Percentiles rank a stretch among this genome's conserved stretches.
phyloP scores from a whole-genome alignment of 2,888 invertebrate genomes.

The Stramonita haemastoma region DNA sequence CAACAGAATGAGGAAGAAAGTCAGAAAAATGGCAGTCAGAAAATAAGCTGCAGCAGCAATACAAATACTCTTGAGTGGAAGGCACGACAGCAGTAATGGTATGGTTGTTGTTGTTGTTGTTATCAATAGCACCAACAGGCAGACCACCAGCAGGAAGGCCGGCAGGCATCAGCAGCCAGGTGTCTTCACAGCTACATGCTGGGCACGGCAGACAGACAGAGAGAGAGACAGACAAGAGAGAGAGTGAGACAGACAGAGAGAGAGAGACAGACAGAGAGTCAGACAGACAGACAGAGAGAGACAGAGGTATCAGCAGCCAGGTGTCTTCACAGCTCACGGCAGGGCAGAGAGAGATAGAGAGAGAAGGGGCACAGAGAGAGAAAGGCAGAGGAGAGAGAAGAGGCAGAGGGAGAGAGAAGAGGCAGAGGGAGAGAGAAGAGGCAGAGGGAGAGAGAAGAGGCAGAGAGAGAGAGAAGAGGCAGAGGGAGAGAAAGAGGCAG shows the following conservation, averaged over 20 bases:
- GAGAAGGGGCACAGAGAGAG: no score
- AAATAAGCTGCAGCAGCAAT: conserved; percentile 34
- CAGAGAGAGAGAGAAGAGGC: not conserved
- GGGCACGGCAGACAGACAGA: not conserved
- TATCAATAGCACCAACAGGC: conserved; percentile 9
- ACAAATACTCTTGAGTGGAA: not conserved
- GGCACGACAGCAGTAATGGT: conserved; percentile 25
- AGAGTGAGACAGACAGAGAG: no score
- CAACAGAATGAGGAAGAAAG: conserved; percentile 26
- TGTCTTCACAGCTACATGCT: not conserved
- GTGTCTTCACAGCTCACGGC: no score
- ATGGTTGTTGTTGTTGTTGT: not conserved
- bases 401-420: no score
- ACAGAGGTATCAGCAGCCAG: no score
- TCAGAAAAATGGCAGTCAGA: conserved; percentile 22
- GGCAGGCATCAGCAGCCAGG: not conserved
- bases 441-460: no score
- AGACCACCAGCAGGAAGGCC: not conserved
- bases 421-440: no score
- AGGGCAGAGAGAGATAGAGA: no score
- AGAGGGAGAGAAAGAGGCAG: not conserved
- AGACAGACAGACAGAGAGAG: no score
- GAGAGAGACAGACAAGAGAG: no score
- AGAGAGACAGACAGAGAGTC: no score
- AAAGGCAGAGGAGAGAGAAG: no score